Evolutionary conservation across 2,888 invertebrate genomes (phyloP).

Genomic region (Parascotia fuliginaria): DNA sequence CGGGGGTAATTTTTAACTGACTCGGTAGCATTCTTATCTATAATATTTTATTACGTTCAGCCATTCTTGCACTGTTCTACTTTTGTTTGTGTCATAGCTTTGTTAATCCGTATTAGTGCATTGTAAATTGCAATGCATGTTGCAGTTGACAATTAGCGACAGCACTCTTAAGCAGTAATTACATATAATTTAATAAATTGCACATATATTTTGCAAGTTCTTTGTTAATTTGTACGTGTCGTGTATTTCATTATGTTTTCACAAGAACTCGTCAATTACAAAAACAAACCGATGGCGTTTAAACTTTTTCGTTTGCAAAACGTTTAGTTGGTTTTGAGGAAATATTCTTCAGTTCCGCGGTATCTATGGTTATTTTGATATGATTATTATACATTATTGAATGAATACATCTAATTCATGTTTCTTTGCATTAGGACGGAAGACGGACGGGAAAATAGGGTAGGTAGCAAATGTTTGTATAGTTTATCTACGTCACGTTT

Average conservation of each 20-base stretch:
- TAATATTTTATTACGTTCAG: no score
- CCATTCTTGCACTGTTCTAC: no score
- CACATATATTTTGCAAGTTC: not conserved
- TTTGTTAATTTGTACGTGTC: not conserved
- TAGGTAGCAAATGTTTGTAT: not conserved
- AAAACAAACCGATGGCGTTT: not conserved
- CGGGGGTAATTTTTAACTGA: no score
- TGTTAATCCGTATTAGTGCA: not conserved
- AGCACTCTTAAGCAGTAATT: not conserved
- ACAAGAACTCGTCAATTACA: not conserved
- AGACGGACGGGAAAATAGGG: constrained; percentile 1
- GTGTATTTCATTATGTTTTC: not conserved
- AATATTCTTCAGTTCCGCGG: not conserved
- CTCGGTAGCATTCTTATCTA: no score
- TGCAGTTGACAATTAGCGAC: constrained; percentile 2
- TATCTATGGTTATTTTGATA: constrained; percentile 1
- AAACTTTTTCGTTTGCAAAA: not conserved
- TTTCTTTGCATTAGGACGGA: not conserved
- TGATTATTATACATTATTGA: not conserved
- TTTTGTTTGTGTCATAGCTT: no score
- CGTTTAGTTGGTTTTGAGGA: not conserved
- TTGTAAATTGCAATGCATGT: not conserved
- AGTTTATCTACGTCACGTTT: not conserved
- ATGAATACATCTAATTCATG: not conserved
- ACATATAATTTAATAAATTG: not conserved